A percentile compares a stretch with the other conserved stretches of the same genome.
These are phyloP conservation scores for Chironomus tepperi DNA, from an alignment of 1,140 invertebrate genomes.

Conservation along the genomic window DNA sequence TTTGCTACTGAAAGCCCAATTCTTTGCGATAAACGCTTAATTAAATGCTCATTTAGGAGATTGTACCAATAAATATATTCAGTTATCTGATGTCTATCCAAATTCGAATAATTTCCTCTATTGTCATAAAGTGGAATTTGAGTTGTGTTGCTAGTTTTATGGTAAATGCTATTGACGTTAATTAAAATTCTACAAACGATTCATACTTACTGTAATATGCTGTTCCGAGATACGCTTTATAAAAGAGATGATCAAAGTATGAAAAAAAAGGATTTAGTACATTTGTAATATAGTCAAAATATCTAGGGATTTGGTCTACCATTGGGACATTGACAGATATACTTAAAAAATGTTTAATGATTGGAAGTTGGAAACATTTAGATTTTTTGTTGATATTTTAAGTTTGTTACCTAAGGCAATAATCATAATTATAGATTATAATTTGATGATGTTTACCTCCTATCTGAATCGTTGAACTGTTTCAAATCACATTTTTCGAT, in stretches of 20 bases:
- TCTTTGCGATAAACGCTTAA: neutral
- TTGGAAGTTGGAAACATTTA: no score
- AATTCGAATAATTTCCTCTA: neutral
- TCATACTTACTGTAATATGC: neutral
- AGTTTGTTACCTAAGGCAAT: no score
- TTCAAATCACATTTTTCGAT: no score
- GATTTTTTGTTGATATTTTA: no score
- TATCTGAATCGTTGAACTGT: no score
- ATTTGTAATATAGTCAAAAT: neutral
- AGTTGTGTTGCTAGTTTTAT: no score
- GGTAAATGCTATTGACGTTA: neutral
- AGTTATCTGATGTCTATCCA: neutral
- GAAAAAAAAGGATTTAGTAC: neutral
- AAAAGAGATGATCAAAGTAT: neutral
- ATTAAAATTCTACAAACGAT: neutral
- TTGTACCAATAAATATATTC: conserved; percentile 12
- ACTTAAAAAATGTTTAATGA: no score
- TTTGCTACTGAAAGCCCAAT: neutral
- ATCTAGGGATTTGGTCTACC: no score
- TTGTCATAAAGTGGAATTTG: neutral
- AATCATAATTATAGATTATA: no score
- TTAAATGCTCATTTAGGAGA: neutral
- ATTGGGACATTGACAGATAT: no score
- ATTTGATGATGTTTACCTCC: no score
- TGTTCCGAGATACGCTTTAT: neutral